Base-by-base conservation (phyloP, 2,888 invertebrate genomes). In the Mesoligia furuncula region DNA sequence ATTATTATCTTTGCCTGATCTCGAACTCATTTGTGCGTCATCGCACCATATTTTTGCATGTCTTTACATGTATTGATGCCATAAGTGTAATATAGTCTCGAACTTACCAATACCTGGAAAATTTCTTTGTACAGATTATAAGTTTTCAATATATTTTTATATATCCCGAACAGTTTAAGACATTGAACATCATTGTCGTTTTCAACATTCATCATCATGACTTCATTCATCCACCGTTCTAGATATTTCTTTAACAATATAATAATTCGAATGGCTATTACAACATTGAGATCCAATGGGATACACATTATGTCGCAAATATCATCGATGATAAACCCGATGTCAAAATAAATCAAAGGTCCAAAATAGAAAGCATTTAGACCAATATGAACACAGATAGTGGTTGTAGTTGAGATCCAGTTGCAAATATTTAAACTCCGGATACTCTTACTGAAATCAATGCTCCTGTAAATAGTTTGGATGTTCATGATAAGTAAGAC, bases 241-340 rank as follows among this genome's bases (percentile, higher is more conserved):
- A 75, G 15, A 59, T 36, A 75, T 27, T 59, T 36, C 15, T n/a
- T 74, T 36, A 75, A 36, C 20, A 74, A 36, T 27, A 74, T 36
- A 48, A 48, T 48, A 6, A 51, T 51, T 24, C 48, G 11, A 24
- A 75, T 62, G 2, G 62, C 77, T 17, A 80, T 80, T 54, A 54
- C 27, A 72, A 78, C 0, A 64, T 80, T 71, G 17, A 78, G 45
- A 39, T 80, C 80, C 36, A 71, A 80, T 17, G 61, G n/a, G 1
- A 80, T 64, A 39, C 72, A 72, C 80, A 64, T 64, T 4, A 80
- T 24, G 11, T 78, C 73, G 5, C 54, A 64, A 54, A 72, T 24
- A 20, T 15, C 6, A n/a, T 64, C 80, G 4, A 62, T 36, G 11
- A 80, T 15, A n/a, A 64, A 57, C 2, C 20, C 6, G 4, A 48